phyloP scores from a whole-genome alignment of 2,888 invertebrate genomes.

The Polydrusus pterygomalis region DNA sequence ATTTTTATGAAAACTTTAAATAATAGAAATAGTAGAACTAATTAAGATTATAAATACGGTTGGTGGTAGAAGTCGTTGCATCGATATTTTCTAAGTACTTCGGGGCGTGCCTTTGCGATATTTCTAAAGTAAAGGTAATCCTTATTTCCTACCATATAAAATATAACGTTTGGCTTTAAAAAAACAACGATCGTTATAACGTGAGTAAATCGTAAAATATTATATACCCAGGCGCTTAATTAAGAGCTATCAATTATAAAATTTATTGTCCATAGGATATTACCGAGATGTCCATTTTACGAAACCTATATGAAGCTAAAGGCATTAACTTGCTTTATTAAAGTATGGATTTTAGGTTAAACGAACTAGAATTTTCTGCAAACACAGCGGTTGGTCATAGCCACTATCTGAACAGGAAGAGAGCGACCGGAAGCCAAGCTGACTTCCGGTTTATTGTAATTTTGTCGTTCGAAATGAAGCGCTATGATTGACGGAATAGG shows the following conservation, averaged over 20 bases:
- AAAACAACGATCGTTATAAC: neutral
- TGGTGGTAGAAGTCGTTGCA: no score
- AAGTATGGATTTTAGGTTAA: constrained; percentile 55
- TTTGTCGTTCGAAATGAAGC: constrained; percentile 38
- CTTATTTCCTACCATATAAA: no score
- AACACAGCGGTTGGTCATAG: constrained; percentile 45
- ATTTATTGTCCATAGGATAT: constrained; percentile 40
- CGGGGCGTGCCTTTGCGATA: no score
- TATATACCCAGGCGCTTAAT: constrained; percentile 14
- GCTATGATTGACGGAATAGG: constrained; percentile 28
- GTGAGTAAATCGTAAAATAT: constrained; percentile 7
- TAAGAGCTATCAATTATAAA: constrained; percentile 40
- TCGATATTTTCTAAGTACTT: no score
- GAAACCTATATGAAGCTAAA: constrained; percentile 39
- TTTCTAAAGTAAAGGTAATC: no score
- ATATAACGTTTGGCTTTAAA: no score
- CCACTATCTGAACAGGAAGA: constrained; percentile 48
- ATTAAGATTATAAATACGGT: no score
- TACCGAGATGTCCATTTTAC: constrained; percentile 42
- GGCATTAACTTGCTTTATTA: constrained; percentile 47
- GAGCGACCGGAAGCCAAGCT: constrained; percentile 34
- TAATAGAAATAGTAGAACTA: no score
- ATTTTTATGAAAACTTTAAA: no score
- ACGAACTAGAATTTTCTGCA: constrained; percentile 47
- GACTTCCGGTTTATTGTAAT: constrained; percentile 40